Evolutionary conservation across 2,797 vertebrate genomes (phyloP).

Genomic region (Yasuhikotakia modesta): DNA sequence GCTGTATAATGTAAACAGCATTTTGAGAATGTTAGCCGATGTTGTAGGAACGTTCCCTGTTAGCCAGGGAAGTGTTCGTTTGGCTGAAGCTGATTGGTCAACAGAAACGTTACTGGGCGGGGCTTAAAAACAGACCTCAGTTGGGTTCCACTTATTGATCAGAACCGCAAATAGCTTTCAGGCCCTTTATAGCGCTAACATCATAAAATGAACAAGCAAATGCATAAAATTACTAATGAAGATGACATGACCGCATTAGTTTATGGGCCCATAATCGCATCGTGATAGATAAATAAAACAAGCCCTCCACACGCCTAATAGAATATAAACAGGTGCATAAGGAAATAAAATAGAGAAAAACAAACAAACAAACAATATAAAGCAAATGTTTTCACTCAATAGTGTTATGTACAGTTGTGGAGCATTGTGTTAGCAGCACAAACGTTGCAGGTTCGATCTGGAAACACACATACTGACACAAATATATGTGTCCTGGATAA

Average conservation of each 20-base stretch:
- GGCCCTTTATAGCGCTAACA: neutral
- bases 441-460: too few relatives aligned
- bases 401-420: too few relatives aligned
- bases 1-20: too few relatives aligned
- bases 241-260: neutral
- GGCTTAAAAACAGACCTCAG: neutral
- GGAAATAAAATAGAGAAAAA: too few relatives aligned
- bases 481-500: too few relatives aligned
- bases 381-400: too few relatives aligned
- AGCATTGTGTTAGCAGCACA: too few relatives aligned
- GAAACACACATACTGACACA: too few relatives aligned
- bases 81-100: neutral
- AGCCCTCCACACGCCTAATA: neutral
- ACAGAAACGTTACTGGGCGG: conserved; percentile 6
- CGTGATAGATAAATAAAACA: neutral
- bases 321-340: too few relatives aligned
- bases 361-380: too few relatives aligned
- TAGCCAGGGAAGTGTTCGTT: neutral
- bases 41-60: too few relatives aligned
- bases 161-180: neutral
- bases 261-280: neutral
- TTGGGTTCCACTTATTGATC: conserved; percentile 32
- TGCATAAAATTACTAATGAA: neutral
- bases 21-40: too few relatives aligned
- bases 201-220: conserved; percentile 20